Evolutionary conservation across 2,888 invertebrate species (phyloP).

Genomic region (Leucoma salicis): DNA sequence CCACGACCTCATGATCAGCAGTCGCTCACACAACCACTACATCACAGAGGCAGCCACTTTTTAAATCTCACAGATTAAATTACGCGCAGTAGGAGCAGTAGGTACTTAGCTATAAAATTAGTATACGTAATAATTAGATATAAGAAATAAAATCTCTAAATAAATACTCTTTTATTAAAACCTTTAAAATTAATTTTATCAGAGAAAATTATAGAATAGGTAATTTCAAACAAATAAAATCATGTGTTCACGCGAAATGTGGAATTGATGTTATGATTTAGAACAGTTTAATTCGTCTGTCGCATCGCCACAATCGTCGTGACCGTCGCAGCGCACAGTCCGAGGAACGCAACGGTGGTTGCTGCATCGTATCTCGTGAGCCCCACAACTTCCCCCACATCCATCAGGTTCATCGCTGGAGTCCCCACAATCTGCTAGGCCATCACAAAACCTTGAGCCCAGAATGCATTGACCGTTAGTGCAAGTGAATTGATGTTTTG

Average conservation of each 20-base stretch:
- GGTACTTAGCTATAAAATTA: no score
- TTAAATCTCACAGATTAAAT: no score
- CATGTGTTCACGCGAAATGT: background rate
- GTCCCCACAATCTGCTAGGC: slow-evolving; percentile 85
- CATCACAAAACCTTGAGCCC: slow-evolving; percentile 86
- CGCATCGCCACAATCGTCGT: slow-evolving; percentile 84
- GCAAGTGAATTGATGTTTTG: slow-evolving; percentile 78
- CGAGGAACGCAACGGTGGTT: slow-evolving; percentile 84
- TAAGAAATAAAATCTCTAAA: no score
- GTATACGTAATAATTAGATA: no score
- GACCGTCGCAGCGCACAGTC: slow-evolving; percentile 84
- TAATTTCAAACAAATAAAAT: background rate
- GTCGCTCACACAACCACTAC: no score
- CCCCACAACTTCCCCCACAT: slow-evolving; percentile 78
- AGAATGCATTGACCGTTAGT: slow-evolving; percentile 85
- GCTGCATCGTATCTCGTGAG: slow-evolving; percentile 66
- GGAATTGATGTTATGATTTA: slow-evolving; percentile 14
- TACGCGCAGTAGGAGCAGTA: no score
- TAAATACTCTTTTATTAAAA: no score
- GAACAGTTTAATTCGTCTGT: slow-evolving; percentile 85
- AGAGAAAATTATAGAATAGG: background rate
- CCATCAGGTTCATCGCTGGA: slow-evolving; percentile 86
- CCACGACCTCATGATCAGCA: no score
- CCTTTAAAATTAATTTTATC: no score
- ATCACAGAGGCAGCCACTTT: no score